phyloP scores from a whole-genome alignment of 2,797 vertebrate genomes.

The Sebastes trivittatus region DNA sequence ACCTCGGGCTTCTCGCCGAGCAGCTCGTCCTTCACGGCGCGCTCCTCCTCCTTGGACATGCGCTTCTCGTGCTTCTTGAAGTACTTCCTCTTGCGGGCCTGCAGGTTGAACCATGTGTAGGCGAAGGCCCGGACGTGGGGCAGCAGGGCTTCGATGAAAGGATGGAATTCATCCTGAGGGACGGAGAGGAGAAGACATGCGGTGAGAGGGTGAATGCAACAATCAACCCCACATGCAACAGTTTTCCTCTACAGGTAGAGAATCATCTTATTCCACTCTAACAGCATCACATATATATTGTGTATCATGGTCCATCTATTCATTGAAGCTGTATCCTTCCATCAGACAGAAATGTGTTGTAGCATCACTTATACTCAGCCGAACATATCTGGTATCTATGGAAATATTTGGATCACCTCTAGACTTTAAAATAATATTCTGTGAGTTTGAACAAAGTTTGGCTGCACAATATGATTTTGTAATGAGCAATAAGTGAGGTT shows the following conservation, averaged over 20 bases:
- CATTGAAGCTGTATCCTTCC: neutral
- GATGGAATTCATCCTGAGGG: constrained; percentile 91
- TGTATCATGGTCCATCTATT: neutral
- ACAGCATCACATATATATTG: neutral
- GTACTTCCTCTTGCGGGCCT: constrained; percentile 99
- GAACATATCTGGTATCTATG: neutral
- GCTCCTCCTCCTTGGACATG: constrained; percentile 99
- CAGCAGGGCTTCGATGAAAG: constrained; percentile 99
- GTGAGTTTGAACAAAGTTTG: neutral
- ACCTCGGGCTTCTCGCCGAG: constrained; percentile 98
- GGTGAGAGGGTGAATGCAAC: neutral
- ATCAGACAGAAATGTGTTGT: neutral
- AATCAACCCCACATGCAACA: neutral
- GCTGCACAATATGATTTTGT: neutral
- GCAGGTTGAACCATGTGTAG: constrained; percentile 99
- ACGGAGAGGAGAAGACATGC: neutral
- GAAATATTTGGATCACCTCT: neutral
- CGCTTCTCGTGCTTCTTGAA: constrained; percentile 99
- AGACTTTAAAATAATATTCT: too few species aligned
- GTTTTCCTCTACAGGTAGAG: too few species aligned
- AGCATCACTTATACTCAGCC: neutral
- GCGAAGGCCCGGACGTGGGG: constrained; percentile 98
- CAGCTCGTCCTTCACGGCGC: constrained; percentile 98
- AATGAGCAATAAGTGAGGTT: neutral
- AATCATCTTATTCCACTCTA: neutral